These are phyloP conservation scores for Danaus melanippus DNA, from an alignment of 1,140 invertebrate species.

Conservation along the genomic window DNA sequence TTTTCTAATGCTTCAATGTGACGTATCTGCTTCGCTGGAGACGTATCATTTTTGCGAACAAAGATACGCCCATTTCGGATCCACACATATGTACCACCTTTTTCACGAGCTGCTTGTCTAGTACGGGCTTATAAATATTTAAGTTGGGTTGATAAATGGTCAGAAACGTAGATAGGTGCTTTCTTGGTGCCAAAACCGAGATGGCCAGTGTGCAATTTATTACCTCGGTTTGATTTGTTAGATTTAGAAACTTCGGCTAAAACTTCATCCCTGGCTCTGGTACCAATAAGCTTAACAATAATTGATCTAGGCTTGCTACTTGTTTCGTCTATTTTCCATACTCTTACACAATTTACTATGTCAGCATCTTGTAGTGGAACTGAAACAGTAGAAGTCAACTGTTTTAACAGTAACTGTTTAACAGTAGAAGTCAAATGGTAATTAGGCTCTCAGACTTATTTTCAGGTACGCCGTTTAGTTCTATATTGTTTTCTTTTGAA, in stretches of 20 bases:
- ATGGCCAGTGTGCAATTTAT: slow-evolving; percentile 22
- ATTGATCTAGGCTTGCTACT: slow-evolving; percentile 21
- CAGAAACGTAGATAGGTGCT: slow-evolving; percentile 20
- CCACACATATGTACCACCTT: slow-evolving; percentile 2
- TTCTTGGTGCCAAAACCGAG: slow-evolving; percentile 19
- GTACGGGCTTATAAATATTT: slow-evolving; percentile 25
- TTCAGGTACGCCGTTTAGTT: slow-evolving; percentile 27
- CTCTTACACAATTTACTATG: slow-evolving; percentile 14
- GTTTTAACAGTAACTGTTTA: too few relatives aligned
- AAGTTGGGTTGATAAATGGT: slow-evolving; percentile 23
- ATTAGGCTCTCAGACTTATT: slow-evolving; percentile 20
- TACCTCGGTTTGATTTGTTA: slow-evolving; percentile 18
- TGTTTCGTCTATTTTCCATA: slow-evolving; percentile 22
- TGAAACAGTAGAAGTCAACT: slow-evolving; percentile 15
- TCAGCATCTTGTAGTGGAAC: slow-evolving; percentile 12
- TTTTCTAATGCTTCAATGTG: slow-evolving; percentile 2
- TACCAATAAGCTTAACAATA: slow-evolving; percentile 20
- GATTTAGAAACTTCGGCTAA: slow-evolving; percentile 23
- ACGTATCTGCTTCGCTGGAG: slow-evolving; percentile 4
- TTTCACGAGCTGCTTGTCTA: slow-evolving; percentile 19
- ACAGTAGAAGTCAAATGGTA: too few relatives aligned
- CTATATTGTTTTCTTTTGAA: slow-evolving; percentile 25
- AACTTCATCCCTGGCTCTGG: slow-evolving; percentile 19
- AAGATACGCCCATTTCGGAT: slow-evolving; percentile 1
- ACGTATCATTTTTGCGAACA: slow-evolving; percentile 5